Base-by-base conservation (phyloP, 2,888 invertebrate species). In the Cabera pusaria region DNA sequence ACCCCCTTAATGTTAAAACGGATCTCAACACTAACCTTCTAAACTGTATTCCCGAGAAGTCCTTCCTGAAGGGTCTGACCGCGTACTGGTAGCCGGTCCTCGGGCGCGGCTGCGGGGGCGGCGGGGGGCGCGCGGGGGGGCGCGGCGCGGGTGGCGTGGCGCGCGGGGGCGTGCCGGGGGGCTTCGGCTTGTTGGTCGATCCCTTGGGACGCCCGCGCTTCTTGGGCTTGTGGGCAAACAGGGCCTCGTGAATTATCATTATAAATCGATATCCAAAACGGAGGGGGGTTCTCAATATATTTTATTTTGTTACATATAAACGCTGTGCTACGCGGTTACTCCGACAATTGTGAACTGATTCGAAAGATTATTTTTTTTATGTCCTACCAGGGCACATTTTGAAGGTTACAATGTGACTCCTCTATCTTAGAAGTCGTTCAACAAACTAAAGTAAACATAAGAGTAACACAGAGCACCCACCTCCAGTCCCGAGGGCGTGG, bases 21-120 rank as follows among this genome's bases (percentile, higher is more conserved):
- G n/a, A n/a, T n/a, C n/a, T n/a, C n/a, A n/a, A n/a, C n/a, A n/a
- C n/a, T n/a, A 3, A 87, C 88, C 88, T 89, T 49, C 84, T 69
- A 35, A 90, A 90, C 70, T 88, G 87, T 64, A 90, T 88, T 18
- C 88, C 88, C 0, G 86, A 86, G 76, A 90, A 90, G 67, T 90
- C 89, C 64, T 88, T 87, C 57, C 88, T 59, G 58, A 86, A 88
- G 0, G 88, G 88, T 5, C 89, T 45, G 27, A 87, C 72, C 0
- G 82, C 82, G 59, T 84, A 87, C 68, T 85, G 86, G 67, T 84
- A 88, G 14, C 77, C 77, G n/a, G 74, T 49, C 1, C 67, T 75
- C 0, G 87, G 63, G 0, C 86, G 87, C 1, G 85, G 64, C 5
- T 28, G 51, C 6, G 59, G 68, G n/a, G 66, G 54, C 3, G 63